Evolutionary conservation across 2,888 invertebrate species (phyloP).

Genomic region (Amphimallon solstitiale): DNA sequence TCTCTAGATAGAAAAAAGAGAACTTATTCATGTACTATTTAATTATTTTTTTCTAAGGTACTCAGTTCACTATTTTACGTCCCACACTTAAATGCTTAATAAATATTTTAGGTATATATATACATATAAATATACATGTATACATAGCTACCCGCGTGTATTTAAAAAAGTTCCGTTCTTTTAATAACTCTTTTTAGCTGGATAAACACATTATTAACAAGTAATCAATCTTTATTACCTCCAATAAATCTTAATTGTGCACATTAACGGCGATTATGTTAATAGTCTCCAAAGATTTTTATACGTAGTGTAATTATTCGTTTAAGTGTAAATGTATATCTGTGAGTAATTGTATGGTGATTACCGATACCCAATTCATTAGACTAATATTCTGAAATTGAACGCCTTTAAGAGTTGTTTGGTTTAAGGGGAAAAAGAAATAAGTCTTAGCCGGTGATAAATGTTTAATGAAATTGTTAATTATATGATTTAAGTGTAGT

Average conservation of each 20-base stretch:
- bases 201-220: constrained; percentile 1
- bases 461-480: no score
- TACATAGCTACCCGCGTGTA: no score
- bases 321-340: not conserved
- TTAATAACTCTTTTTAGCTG: not conserved
- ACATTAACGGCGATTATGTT: constrained; percentile 8
- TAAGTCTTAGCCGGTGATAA: no score
- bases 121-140: no score
- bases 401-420: not conserved
- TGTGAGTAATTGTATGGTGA: not conserved
- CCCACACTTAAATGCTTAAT: no score
- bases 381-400: not conserved
- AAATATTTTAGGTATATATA: no score
- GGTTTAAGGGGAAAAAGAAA: no score
- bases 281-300: constrained; percentile 2
- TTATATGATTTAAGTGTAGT: no score
- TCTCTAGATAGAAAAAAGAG: no score
- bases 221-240: constrained; percentile 13
- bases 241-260: constrained; percentile 8
- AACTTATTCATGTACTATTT: no score
- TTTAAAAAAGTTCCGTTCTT: not conserved
- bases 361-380: not conserved
- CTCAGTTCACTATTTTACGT: no score
- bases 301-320: not conserved
- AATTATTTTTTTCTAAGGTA: no score